Percentiles rank a stretch among this genome's conserved stretches.
These are phyloP conservation scores for Umimayanthus kanabou DNA, from an alignment of 92 coral and sea anemone genomes.

Conservation along the genomic window DNA sequence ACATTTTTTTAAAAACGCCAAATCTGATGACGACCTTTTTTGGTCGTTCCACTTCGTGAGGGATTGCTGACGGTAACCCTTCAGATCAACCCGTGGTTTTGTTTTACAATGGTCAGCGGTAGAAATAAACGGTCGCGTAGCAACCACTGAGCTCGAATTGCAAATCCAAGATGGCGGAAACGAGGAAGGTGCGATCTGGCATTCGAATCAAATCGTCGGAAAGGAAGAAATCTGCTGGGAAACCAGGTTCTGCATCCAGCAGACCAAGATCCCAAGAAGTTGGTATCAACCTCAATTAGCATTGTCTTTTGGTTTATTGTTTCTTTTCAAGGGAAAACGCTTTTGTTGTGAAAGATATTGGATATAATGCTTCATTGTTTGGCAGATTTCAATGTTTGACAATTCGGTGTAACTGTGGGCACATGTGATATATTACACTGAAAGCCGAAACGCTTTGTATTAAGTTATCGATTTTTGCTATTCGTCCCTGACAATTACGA, in stretches of 20 bases:
- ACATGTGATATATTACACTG: too few species aligned
- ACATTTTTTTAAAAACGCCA: too few species aligned
- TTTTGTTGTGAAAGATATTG: not conserved
- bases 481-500: too few species aligned
- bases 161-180: constrained; percentile 77
- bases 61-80: too few species aligned
- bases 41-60: too few species aligned
- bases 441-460: not conserved
- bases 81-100: too few species aligned
- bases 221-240: constrained; percentile 60
- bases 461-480: not conserved
- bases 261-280: constrained; percentile 57
- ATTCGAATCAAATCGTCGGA: constrained; percentile 90
- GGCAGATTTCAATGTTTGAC: not conserved
- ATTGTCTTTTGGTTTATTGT: not conserved
- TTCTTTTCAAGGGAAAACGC: not conserved
- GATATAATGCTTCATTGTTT: not conserved
- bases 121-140: constrained; percentile 61
- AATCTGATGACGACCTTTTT: too few species aligned
- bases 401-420: too few species aligned
- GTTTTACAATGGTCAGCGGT: not conserved
- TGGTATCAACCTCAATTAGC: constrained; percentile 17
- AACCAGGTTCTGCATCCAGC: constrained; percentile 55
- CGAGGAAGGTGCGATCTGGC: constrained; percentile 81
- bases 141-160: constrained; percentile 52